phyloP scores from a whole-genome alignment of 2,797 vertebrate genomes.

The Syngnathus rostellatus region DNA sequence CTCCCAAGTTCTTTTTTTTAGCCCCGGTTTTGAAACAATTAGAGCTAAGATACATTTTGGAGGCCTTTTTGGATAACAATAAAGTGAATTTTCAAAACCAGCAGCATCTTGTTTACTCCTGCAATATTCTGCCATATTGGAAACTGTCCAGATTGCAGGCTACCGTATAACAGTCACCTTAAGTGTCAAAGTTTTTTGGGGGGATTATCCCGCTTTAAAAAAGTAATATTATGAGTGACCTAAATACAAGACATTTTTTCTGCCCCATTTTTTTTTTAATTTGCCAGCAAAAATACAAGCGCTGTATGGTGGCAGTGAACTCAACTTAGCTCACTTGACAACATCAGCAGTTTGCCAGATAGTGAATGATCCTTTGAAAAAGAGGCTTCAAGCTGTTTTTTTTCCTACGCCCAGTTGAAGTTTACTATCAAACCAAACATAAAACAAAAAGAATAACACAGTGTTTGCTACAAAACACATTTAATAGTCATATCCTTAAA shows the following conservation, averaged over 20 bases:
- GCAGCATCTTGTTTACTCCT: conserved; percentile 13
- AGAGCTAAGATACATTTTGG: conserved; percentile 20
- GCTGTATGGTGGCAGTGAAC: too few species aligned
- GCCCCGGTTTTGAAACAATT: conserved; percentile 8
- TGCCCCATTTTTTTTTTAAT: too few species aligned
- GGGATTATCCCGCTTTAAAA: not conserved
- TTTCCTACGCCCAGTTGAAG: not conserved
- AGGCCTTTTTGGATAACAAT: conserved; percentile 24
- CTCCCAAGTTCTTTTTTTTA: conserved; percentile 54
- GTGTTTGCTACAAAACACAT: not conserved
- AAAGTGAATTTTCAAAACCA: conserved; percentile 20
- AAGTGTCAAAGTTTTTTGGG: not conserved
- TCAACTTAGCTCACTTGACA: too few species aligned
- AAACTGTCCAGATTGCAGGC: not conserved
- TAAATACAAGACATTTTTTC: too few species aligned
- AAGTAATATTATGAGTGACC: too few species aligned
- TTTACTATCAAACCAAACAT: not conserved
- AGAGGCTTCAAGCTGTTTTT: not conserved
- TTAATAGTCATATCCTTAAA: not conserved
- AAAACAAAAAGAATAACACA: not conserved
- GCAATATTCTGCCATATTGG: not conserved
- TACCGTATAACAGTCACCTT: not conserved
- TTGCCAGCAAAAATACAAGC: too few species aligned
- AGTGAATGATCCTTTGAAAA: too few species aligned
- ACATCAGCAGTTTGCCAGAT: too few species aligned